These are phyloP conservation scores for Collichthys lucidus DNA, from an alignment of 2,113 vertebrate genomes.

Conservation along the genomic window DNA sequence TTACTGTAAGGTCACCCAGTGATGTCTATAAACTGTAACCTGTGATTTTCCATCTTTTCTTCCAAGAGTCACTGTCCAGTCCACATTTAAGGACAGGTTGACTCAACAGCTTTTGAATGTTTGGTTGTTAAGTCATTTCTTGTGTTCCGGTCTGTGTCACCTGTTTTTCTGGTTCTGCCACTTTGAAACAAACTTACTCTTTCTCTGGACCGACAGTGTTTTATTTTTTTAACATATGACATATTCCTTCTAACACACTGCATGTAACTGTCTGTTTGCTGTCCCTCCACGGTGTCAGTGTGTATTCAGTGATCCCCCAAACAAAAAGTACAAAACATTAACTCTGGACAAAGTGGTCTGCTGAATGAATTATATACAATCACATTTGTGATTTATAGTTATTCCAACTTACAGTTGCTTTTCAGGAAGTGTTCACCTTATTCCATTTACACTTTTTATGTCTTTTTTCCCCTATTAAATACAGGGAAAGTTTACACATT, in stretches of 20 bases:
- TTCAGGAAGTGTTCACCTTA: too few species aligned
- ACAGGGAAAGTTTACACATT: too few species aligned
- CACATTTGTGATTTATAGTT: too few species aligned
- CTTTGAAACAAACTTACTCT: slow-evolving; percentile 31
- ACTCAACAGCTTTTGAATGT: slow-evolving; percentile 21
- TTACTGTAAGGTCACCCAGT: accelerated
- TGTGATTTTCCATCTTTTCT: not conserved
- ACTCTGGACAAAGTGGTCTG: too few species aligned
- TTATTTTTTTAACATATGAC: not conserved
- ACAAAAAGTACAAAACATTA: too few species aligned
- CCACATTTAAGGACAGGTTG: not conserved
- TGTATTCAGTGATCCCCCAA: slow-evolving; percentile 84
- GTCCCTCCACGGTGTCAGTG: slow-evolving; percentile 80
- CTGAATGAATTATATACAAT: too few species aligned
- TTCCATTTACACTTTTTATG: too few species aligned
- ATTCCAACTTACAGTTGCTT: too few species aligned
- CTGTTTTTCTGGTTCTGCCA: slow-evolving; percentile 78
- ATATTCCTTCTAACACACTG: not conserved
- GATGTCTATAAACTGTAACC: not conserved
- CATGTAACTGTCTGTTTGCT: not conserved
- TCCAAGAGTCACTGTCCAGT: not conserved
- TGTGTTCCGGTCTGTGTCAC: slow-evolving; percentile 63
- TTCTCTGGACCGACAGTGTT: not conserved
- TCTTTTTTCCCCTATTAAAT: too few species aligned
- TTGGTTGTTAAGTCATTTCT: slow-evolving; percentile 73